Base-by-base conservation (phyloP, 1,140 invertebrate genomes). In the Octopus sinensis region DNA sequence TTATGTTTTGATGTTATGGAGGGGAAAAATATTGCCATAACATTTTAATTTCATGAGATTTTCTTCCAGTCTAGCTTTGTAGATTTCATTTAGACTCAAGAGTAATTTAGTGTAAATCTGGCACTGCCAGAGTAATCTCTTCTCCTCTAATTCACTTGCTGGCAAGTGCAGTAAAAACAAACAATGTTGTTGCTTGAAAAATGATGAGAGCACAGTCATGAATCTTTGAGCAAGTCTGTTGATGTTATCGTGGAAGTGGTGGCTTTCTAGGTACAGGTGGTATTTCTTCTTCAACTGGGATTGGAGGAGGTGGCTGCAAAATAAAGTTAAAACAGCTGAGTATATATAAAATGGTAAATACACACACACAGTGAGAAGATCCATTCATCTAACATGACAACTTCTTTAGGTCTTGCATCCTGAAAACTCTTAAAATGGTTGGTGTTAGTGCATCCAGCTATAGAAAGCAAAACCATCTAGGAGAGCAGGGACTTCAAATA, bases 231-330 rank as follows among this genome's bases (percentile, higher is more conserved):
- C 62, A 79, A 62, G 52, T n/a, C 56, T 79, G 54, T 52, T 52
- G 73, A 79, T 53, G 54, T 81, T 71, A 81, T 53, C 81, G 83
- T 54, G 78, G 80, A n/a, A 76, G 68, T 53, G 73, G 79, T 51
- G 83, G 83, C 78, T 84, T 84, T n/a, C 79, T 76, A 43, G 83
- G 83, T 54, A 84, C 81, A n/a, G 83, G 81, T 53, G 83, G 83
- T 76, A 81, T 80, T 13, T 82, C 83, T 13, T 82, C 81, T n/a
- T 79, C 54, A 73, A 79, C 76, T 53, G 82, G 80, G 12, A 84
- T 79, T 80, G 82, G 81, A 77, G 84, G 84, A 75, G 83, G 76
- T 82, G 84, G 84, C 84, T 84, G 82, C 80, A 83, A 84, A 75
- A 75, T 30, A 76, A 43, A 79, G 81, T 23, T 75, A 68, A 76